Base-by-base conservation (phyloP, 2,797 vertebrate genomes). In the Gallinago stenura region DNA sequence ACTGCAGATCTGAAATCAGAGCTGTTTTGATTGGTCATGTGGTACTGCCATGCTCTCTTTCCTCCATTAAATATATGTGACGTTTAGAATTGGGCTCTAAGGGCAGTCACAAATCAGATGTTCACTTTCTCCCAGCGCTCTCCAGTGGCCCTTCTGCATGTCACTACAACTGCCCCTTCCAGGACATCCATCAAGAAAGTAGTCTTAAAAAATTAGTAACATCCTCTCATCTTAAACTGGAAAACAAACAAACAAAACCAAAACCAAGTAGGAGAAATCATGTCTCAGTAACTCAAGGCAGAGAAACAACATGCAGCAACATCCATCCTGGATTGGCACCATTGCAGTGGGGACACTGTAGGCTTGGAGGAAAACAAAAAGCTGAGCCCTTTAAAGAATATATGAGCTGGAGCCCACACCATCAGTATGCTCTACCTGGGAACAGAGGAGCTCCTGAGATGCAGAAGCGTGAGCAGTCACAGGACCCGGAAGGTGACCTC, bases 1-100 rank as follows among this genome's bases (percentile, higher is more conserved):
- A 48, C 56, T 90, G 96, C 89, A 87, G 83, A 53, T 80, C 81
- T 94, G 94, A 87, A 92, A 82, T 61, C 75, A 56, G 87, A 94
- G 93, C 82, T 91, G 89, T 71, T 78, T 78, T 57, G 66, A 37
- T 73, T 91, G 94, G 93, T 95, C 87, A 84, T 53, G 87, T 48
- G 70, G 70, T 83, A 33, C 51, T 94, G 86, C 81, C 92, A 48
- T 25, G 70, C 77, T 94, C 82, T 61, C 39, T 15, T 86, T 72
- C 76, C 77, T 71, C 91, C 50, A 19, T 30, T 69, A 83, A 51
- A 69, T n/a, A 28, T 25, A 39, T 6, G 56, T 72, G 89, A 66
- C 0, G 10, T 79, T 91, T 7, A 5, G 28, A 77, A 54, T 25
- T 30, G 54, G 76, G 54, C 58, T 94, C 70, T 57, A 77, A 33